Evolutionary conservation across 2,797 vertebrate genomes (phyloP), one percentile per base, ranked within the genome.

Genomic region (Aldrovandia affinis): DNA sequence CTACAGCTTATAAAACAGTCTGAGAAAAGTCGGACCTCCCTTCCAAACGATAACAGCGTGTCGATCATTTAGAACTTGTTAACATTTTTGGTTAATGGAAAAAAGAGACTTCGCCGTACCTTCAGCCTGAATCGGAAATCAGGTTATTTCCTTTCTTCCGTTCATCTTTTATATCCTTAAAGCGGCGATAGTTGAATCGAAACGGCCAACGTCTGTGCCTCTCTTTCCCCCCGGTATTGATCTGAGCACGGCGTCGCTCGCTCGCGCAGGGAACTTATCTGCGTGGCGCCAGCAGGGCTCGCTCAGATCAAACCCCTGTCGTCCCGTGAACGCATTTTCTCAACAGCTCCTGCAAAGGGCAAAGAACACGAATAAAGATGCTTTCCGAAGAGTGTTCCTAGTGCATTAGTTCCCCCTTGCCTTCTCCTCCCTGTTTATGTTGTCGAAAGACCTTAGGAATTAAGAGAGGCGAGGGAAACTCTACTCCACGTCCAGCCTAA

Each of bases 121-220:
- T 79, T 52, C 47, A 79, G 30, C 77, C 54, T 75, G 28, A 79
- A 75, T 75, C 22, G 39, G 7, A 75, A 75, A 79, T 28, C 77
- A 54, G 47, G 77, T 79, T 79, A 15, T 54, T 15, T 79, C 28
- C 77, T 15, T 52, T 25, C 77, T 79, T 28, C 77, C 9, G 12
- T 18, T 47, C 77, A 20, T 79, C n/a, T 9, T 28, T 79, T 18
- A 28, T 33, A 54, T 79, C 50, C 25, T 52, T 79, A 2, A n/a
- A 1, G n/a, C 25, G 14, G 28, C 25, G 33, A 52, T 30, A 33
- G 25, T 28, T 44, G 18, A n/a, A 25, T 79, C n/a, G 77, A 79
- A 77, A 47, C 39, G 8, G 39, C 20, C 44, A 78, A 75, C 36
- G 50, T 50, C 50, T 79, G 14, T 50, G 6, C 20, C 18, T 44